phyloP scores from a whole-genome alignment of 2,113 vertebrate genomes.

The Tricholaema leucomelas region DNA sequence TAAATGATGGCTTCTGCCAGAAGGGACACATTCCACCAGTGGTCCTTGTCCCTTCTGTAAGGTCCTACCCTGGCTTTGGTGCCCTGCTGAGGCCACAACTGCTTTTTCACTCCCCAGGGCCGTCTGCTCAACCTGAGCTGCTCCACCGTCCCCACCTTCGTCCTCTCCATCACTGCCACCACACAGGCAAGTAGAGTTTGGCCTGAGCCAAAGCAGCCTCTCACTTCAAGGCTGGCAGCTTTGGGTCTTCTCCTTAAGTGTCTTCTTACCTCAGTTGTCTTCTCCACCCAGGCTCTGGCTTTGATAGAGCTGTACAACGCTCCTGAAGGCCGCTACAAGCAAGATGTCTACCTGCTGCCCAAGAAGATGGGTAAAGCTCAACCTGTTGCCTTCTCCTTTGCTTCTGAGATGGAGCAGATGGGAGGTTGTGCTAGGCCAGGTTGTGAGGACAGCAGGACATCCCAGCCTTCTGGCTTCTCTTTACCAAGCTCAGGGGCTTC shows the following conservation, averaged over 20 bases:
- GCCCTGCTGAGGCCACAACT: rapidly evolving
- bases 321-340: constrained; percentile 94
- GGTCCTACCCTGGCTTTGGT: rapidly evolving
- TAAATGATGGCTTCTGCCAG: background rate
- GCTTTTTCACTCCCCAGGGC: constrained; percentile 56
- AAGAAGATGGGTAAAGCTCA: constrained; percentile 91
- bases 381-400: rapidly evolving
- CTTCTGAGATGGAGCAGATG: background rate
- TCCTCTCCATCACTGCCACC: constrained; percentile 95
- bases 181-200: constrained; percentile 83
- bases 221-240: rapidly evolving
- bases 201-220: background rate
- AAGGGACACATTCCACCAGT: rapidly evolving
- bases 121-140: constrained; percentile 94
- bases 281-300: constrained; percentile 84
- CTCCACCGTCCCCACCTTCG: constrained; percentile 97
- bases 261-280: background rate
- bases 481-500: background rate
- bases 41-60: rapidly evolving
- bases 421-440: background rate
- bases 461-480: background rate
- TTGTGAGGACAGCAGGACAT: background rate
- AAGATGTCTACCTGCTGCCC: constrained; percentile 94
- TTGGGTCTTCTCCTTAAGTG: background rate
- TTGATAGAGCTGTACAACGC: constrained; percentile 97